These are phyloP conservation scores for Coregonus suidteri DNA, from an alignment of 2,797 vertebrate species.

Conservation along the genomic window DNA sequence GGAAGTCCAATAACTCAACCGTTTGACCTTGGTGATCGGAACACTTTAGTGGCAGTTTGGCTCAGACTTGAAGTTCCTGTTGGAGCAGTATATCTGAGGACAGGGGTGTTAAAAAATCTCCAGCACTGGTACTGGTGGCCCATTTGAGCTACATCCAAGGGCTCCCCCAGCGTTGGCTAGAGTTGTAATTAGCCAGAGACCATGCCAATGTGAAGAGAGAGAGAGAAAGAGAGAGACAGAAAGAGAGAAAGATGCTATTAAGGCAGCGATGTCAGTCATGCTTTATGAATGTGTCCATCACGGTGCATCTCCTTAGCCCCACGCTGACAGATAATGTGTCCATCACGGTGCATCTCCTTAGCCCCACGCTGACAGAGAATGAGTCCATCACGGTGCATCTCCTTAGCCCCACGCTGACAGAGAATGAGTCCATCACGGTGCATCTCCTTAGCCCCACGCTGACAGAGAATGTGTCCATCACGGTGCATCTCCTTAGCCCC, in stretches of 20 bases:
- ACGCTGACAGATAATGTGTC: constrained; percentile 66
- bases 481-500: too few species aligned
- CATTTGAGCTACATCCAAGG: constrained; percentile 78
- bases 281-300: constrained; percentile 78
- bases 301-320: too few species aligned
- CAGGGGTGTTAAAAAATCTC: not conserved
- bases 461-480: too few species aligned
- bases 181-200: constrained; percentile 72
- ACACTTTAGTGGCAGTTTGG: constrained; percentile 25
- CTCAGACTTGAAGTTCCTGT: constrained; percentile 28
- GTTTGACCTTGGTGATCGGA: constrained; percentile 35
- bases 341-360: too few species aligned
- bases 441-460: too few species aligned
- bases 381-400: too few species aligned
- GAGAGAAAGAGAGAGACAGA: constrained; percentile 3
- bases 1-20: constrained; percentile 9
- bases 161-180: constrained; percentile 77
- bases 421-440: too few species aligned
- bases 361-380: too few species aligned
- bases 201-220: constrained; percentile 40
- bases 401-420: too few species aligned
- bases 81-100: not conserved
- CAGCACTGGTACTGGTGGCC: constrained; percentile 62
- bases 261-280: constrained; percentile 78
- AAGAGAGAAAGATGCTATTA: not conserved